Percentiles rank a stretch among this genome's conserved stretches.
Evolutionary conservation across 2,888 invertebrate genomes (phyloP).

Genomic region (Epinotia ramella): DNA sequence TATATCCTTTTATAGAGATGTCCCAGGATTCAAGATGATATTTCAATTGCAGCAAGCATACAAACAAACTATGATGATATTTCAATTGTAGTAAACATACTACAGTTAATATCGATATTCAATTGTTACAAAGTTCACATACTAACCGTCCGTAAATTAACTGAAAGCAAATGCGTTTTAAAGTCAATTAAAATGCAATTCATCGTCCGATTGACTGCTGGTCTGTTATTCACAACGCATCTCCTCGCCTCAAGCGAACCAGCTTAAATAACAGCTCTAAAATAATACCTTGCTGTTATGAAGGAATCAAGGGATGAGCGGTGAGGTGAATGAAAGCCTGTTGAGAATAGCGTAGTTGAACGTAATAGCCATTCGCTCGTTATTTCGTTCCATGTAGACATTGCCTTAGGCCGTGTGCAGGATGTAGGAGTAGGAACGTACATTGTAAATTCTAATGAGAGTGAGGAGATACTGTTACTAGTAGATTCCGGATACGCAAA

Average conservation of each 20-base stretch:
- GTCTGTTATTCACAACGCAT: not conserved
- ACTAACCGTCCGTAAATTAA: slow-evolving; percentile 27
- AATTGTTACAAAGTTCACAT: not conserved
- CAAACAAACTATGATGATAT: not conserved
- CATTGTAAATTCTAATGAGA: no score
- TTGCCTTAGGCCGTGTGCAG: slow-evolving; percentile 6
- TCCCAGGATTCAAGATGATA: no score
- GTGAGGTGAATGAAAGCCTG: no score
- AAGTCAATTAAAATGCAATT: slow-evolving; percentile 56
- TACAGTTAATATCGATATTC: not conserved
- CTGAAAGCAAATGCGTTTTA: slow-evolving; percentile 50
- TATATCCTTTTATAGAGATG: no score
- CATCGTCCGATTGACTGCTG: slow-evolving; percentile 51
- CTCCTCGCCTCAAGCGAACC: not conserved
- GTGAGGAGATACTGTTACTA: no score
- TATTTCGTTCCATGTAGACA: slow-evolving; percentile 20
- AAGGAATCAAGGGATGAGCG: no score
- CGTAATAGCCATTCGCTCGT: not conserved
- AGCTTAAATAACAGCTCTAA: not conserved
- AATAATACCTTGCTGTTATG: no score
- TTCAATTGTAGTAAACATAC: not conserved
- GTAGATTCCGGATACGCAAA: no score
- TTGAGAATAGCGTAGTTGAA: no score
- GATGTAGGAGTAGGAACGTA: no score
- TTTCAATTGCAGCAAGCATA: no score